A percentile compares a stretch with the other conserved stretches of the same genome.
Conservation (phyloP, 1,140 invertebrate species). For the Pygmarrhopalites habei region DNA sequence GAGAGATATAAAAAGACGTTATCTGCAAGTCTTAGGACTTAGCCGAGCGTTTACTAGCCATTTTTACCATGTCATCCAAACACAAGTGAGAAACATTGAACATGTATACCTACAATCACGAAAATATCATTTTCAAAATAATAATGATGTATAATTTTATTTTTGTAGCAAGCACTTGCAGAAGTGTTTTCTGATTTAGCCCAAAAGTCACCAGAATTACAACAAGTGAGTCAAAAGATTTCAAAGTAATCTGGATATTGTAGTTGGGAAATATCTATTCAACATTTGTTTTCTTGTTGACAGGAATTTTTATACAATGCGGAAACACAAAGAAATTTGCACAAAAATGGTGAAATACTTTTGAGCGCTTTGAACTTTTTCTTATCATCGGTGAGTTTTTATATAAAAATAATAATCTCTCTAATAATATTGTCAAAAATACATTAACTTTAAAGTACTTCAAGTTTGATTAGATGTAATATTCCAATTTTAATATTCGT, state of each 20-base stretch:
- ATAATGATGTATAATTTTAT: too few species aligned
- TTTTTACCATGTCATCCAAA: constrained; percentile 80
- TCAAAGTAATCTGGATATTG: too few species aligned
- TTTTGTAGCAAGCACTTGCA: constrained; percentile 60
- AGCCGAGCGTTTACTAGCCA: constrained; percentile 76
- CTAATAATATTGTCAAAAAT: too few species aligned
- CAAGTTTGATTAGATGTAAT: too few species aligned
- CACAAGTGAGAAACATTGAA: constrained; percentile 64
- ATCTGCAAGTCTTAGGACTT: constrained; percentile 77
- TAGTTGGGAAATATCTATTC: too few species aligned
- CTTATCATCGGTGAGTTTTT: constrained; percentile 83
- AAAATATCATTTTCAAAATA: too few species aligned
- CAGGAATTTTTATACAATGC: constrained; percentile 94
- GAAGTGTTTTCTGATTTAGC: constrained; percentile 91
- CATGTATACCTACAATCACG: too few species aligned
- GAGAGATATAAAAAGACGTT: constrained; percentile 89
- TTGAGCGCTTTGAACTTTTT: constrained; percentile 91
- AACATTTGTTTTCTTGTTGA: too few species aligned
- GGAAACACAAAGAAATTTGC: constrained; percentile 85
- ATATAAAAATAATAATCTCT: too few species aligned
- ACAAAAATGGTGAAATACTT: constrained; percentile 88
- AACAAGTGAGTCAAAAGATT: too few species aligned
- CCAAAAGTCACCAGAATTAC: constrained; percentile 88
- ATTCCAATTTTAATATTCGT: too few species aligned
- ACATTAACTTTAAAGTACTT: too few species aligned